These are phyloP conservation scores for Drosophila phalerata DNA, from an alignment of 2,888 invertebrate genomes.

Conservation along the genomic window DNA sequence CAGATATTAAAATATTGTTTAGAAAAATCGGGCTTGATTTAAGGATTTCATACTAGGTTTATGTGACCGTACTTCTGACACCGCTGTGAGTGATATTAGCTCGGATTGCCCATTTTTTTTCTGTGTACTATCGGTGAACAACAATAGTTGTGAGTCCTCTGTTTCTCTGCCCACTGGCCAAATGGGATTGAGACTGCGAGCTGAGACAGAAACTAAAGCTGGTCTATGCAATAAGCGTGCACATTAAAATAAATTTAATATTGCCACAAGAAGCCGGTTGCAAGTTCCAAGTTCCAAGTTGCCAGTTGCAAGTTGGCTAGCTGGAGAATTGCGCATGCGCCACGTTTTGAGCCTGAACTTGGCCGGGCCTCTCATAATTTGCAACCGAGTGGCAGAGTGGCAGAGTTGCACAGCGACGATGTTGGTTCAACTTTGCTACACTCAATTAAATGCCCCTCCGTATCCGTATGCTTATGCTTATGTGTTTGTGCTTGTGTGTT, in stretches of 20 bases:
- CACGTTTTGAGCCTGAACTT: constrained; percentile 73
- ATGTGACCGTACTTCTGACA: too few relatives aligned
- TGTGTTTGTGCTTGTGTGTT: constrained; percentile 5
- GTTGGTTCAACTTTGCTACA: constrained; percentile 65
- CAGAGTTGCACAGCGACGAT: constrained; percentile 32
- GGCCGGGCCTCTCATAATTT: constrained; percentile 76
- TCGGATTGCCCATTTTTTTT: too few relatives aligned
- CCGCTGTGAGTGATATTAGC: too few relatives aligned
- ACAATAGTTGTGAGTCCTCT: constrained; percentile 18
- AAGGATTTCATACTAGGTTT: too few relatives aligned
- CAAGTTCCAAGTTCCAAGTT: constrained; percentile 17
- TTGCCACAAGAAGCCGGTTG: constrained; percentile 63
- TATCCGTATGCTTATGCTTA: constrained; percentile 16
- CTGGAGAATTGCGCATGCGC: constrained; percentile 52
- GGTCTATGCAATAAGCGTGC: constrained; percentile 31
- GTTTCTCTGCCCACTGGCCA: constrained; percentile 53
- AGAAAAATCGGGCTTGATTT: too few relatives aligned
- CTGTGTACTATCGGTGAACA: too few relatives aligned
- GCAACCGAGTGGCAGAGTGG: constrained; percentile 57
- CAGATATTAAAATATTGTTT: too few relatives aligned
- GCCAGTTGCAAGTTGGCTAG: constrained; percentile 32
- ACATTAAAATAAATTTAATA: constrained; percentile 80
- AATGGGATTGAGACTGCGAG: constrained; percentile 27
- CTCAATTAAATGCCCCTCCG: constrained; percentile 71
- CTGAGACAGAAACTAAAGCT: constrained; percentile 13